Evolutionary conservation across 2,888 invertebrate species (phyloP), one percentile per base, ranked within the genome.

Genomic region (Epirrita christyi): DNA sequence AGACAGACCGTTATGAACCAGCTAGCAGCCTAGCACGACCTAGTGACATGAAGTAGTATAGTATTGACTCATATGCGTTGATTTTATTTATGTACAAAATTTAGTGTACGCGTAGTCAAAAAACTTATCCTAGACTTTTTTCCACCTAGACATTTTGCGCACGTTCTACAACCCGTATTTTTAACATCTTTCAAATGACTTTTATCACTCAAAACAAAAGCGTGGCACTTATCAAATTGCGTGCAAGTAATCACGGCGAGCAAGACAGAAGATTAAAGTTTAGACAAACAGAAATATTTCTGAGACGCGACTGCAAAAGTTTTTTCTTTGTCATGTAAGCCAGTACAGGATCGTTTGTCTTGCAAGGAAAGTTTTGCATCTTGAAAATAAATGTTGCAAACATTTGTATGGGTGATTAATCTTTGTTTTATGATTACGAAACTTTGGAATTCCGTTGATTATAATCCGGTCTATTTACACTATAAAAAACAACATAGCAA

Each of bases 251-350:
- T 69, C 61, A 66, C 47, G 40, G 58, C 55, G 40, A 54, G 59
- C 61, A 55, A 65, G 64, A 66, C 66, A 72, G 70, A 69, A 72
- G 78, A 80, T 78, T 78, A 77, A 79, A 80, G 75, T 79, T 80
- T 74, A 75, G 69, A 76, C 71, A 76, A 65, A 76, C 76, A 77
- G 81, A 82, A 86, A 85, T 87, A 85, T 88, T 86, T 83, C 82
- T 78, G 75, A 78, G 78, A 77, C 80, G 78, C 73, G 79, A 73
- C 79, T 81, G 74, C 69, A 68, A 78, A 87, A 87, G 77, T 86
- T 88, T 81, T 75, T 79, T 85, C 87, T 86, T 86, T 88, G 88
- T 85, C 86, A 81, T 83, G 81, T 85, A 86, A 82, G 86, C 85
- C 85, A 86, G 64, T 55, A 79, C 78, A 75, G 76, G 76, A 78